These are phyloP conservation scores for Gorsachius goisagi DNA, from an alignment of 2,113 vertebrate species.

Conservation along the genomic window DNA sequence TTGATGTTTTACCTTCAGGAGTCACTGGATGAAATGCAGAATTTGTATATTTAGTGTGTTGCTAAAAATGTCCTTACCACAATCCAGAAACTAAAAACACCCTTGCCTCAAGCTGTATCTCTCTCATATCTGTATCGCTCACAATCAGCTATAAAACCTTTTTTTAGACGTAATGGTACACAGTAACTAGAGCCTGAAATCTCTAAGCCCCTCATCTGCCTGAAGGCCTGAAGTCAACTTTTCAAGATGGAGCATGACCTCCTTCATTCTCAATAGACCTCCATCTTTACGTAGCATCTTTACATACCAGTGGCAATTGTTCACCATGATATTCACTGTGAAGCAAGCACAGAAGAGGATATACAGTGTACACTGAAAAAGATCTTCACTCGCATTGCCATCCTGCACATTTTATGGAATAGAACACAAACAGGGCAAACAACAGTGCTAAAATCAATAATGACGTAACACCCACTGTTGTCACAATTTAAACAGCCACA, in stretches of 20 bases:
- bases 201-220: constrained; percentile 12
- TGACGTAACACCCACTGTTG: not conserved
- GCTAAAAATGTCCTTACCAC: constrained; percentile 14
- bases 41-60: constrained; percentile 1
- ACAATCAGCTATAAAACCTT: constrained; percentile 27
- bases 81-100: constrained; percentile 46
- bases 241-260: constrained; percentile 4
- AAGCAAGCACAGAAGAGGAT: not conserved
- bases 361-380: not conserved
- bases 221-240: constrained; percentile 20
- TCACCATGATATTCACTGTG: not conserved
- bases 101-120: constrained; percentile 49
- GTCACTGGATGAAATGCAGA: not conserved
- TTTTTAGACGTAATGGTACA: constrained; percentile 35
- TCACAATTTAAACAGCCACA: not conserved
- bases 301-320: not conserved
- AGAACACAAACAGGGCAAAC: not conserved
- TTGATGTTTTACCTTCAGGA: not conserved
- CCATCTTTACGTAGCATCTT: not conserved
- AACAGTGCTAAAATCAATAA: not conserved
- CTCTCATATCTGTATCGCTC: constrained; percentile 17
- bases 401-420: not conserved
- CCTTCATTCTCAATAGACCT: not conserved
- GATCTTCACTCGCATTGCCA: not conserved
- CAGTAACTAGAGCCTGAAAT: constrained; percentile 55